A percentile compares a stretch with the other conserved stretches of the same genome.
Evolutionary conservation across 2,888 invertebrate genomes (phyloP).

Genomic region (Fissipunctia ypsillon): DNA sequence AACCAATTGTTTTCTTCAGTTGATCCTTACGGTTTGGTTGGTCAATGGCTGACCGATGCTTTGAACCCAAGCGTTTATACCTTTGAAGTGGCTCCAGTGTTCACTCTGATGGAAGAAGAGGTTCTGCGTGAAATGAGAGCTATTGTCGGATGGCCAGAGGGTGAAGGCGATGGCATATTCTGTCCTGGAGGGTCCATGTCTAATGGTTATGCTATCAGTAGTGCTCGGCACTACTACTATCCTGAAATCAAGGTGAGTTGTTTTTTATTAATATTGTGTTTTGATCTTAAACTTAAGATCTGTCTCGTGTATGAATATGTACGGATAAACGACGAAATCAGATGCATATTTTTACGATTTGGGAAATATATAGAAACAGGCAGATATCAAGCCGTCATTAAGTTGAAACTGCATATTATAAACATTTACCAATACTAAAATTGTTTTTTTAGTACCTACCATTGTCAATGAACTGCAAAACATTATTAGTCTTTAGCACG

Average conservation of each 20-base stretch:
- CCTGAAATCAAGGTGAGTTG: slow-evolving; percentile 93
- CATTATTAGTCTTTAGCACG: slow-evolving; percentile 13
- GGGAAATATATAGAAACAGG: neutral
- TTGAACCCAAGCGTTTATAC: slow-evolving; percentile 97
- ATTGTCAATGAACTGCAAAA: slow-evolving; percentile 44
- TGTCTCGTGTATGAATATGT: too few relatives aligned
- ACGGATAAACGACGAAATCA: neutral
- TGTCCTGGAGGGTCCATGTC: slow-evolving; percentile 97
- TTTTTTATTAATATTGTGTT: neutral
- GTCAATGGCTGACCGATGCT: slow-evolving; percentile 96
- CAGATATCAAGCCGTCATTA: too few relatives aligned
- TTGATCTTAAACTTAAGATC: neutral
- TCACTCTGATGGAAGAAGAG: slow-evolving; percentile 96
- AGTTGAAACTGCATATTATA: neutral
- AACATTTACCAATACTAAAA: neutral
- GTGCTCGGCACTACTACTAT: slow-evolving; percentile 93
- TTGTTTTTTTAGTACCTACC: neutral
- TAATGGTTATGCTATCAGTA: slow-evolving; percentile 97
- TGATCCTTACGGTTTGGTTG: slow-evolving; percentile 95
- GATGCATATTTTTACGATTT: neutral
- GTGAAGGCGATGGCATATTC: slow-evolving; percentile 96
- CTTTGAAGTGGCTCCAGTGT: slow-evolving; percentile 97
- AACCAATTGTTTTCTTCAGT: slow-evolving; percentile 96
- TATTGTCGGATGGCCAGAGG: slow-evolving; percentile 94
- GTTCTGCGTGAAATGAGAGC: slow-evolving; percentile 94